A percentile compares a stretch with the other conserved stretches of the same genome.
phyloP scores from a whole-genome alignment of 2,888 invertebrate genomes.

The Oeneis ivallda region DNA sequence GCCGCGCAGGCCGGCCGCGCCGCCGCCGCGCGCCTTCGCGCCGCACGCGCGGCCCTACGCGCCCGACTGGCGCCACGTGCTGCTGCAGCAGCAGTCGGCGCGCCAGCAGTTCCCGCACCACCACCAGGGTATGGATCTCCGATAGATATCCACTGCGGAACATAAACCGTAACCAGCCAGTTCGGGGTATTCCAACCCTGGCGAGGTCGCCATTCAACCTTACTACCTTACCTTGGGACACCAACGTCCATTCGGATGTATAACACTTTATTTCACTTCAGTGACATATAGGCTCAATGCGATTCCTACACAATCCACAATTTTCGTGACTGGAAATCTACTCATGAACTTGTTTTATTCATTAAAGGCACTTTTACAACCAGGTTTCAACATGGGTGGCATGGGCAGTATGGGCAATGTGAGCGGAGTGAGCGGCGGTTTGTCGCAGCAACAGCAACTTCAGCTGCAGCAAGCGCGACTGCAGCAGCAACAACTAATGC shows the following conservation, averaged over 20 bases:
- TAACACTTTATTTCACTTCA: no score
- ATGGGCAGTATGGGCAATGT: constrained; percentile 56
- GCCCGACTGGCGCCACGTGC: constrained; percentile 76
- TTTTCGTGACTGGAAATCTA: no score
- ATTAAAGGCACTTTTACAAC: background rate
- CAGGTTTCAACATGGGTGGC: constrained; percentile 63
- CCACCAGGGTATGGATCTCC: constrained; percentile 62
- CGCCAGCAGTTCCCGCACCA: constrained; percentile 74
- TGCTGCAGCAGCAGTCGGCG: constrained; percentile 82
- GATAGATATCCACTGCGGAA: no score
- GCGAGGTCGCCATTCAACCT: no score
- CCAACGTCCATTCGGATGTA: no score
- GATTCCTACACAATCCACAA: no score
- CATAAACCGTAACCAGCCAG: no score
- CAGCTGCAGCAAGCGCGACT: constrained; percentile 81
- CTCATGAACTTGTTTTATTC: no score
- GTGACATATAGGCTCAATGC: no score
- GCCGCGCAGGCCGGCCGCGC: constrained; percentile 49
- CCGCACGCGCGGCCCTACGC: constrained; percentile 70
- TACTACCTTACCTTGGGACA: no score
- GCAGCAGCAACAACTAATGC: constrained; percentile 83
- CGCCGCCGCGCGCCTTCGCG: constrained; percentile 52
- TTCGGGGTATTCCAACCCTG: no score
- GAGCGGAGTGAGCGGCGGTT: constrained; percentile 59
- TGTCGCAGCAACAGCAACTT: constrained; percentile 77